These are phyloP conservation scores for Podarcis muralis DNA, from an alignment of 2,113 vertebrate genomes.

Conservation along the genomic window DNA sequence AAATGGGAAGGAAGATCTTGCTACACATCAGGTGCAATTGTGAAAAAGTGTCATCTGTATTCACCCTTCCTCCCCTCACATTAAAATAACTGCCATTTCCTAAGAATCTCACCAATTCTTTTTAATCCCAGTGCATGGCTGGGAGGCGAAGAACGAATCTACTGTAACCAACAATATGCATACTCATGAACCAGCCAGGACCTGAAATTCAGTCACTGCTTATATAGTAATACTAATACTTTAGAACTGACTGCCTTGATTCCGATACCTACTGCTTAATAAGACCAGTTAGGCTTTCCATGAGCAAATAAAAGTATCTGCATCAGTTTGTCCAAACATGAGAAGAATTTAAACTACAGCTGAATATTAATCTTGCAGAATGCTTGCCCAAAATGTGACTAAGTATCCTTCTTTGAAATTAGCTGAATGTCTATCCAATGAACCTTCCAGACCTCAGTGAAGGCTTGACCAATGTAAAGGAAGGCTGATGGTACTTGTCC, in stretches of 20 bases:
- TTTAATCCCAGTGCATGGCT: background rate
- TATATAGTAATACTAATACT: background rate
- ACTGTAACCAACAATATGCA: background rate
- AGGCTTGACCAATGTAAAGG: background rate
- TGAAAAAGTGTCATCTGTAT: background rate
- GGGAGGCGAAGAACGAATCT: background rate
- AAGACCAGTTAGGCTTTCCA: background rate
- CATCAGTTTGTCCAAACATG: background rate
- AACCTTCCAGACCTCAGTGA: background rate
- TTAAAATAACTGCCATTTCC: background rate
- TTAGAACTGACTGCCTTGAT: background rate
- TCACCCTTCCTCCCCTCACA: background rate
- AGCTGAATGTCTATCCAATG: background rate
- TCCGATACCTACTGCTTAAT: background rate
- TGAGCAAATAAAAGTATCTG: background rate
- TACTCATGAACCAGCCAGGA: background rate
- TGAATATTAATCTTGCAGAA: background rate
- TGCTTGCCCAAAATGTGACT: no score
- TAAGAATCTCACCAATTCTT: background rate
- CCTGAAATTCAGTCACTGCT: background rate
- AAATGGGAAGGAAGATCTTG: background rate
- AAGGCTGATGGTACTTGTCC: background rate
- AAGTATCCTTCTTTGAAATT: background rate
- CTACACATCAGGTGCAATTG: background rate
- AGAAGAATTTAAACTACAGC: background rate